Conservation (phyloP, 2,888 invertebrate species). For the Drosophila suboccidentalis region DNA sequence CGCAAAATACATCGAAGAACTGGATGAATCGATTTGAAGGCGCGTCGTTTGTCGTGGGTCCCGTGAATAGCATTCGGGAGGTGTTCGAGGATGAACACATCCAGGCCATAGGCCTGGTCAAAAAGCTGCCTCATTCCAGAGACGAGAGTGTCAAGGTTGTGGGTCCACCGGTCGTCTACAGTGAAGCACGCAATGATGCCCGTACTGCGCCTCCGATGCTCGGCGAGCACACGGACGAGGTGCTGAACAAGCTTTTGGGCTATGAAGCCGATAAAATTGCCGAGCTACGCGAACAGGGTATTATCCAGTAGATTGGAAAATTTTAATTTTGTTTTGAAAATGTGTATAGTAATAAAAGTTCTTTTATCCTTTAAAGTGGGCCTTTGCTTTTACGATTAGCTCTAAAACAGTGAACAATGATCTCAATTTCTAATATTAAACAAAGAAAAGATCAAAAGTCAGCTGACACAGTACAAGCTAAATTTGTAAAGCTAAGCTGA, state of each 20-base stretch:
- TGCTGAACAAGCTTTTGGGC: slow-evolving; percentile 89
- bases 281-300: slow-evolving; percentile 67
- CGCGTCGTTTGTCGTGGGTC: slow-evolving; percentile 94
- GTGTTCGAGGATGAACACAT: slow-evolving; percentile 96
- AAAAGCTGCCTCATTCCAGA: slow-evolving; percentile 89
- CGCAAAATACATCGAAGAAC: slow-evolving; percentile 89
- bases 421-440: background rate
- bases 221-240: slow-evolving; percentile 94
- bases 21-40: slow-evolving; percentile 91
- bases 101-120: slow-evolving; percentile 89
- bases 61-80: slow-evolving; percentile 94
- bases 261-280: slow-evolving; percentile 88
- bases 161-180: slow-evolving; percentile 94
- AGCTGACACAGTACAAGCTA: background rate
- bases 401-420: background rate
- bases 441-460: background rate
- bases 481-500: background rate
- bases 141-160: slow-evolving; percentile 91
- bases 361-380: background rate
- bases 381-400: background rate
- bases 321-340: background rate
- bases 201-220: slow-evolving; percentile 92
- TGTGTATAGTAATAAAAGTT: background rate
- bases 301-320: slow-evolving; percentile 72
- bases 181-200: slow-evolving; percentile 90